These are phyloP conservation scores for Clarias macrocephalus DNA, from an alignment of 2,113 vertebrate genomes.

Conservation along the genomic window DNA sequence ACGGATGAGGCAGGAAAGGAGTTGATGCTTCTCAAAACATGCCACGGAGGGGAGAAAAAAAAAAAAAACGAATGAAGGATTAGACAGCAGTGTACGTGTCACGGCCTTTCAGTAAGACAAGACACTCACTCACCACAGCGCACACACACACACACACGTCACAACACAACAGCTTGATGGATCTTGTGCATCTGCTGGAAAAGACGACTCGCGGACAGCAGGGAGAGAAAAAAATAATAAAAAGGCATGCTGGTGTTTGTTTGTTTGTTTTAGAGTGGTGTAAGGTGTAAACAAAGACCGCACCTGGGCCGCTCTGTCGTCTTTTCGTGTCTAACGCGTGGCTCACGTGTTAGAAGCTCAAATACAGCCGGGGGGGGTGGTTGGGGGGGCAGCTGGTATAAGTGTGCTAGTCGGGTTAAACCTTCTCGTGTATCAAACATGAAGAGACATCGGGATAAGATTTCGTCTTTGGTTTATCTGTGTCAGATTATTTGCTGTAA, in stretches of 20 bases:
- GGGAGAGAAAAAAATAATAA: conserved; percentile 45
- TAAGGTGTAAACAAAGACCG: conserved; percentile 35
- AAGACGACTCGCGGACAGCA: conserved; percentile 5
- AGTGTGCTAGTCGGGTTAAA: not conserved
- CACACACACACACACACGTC: conserved; percentile 53
- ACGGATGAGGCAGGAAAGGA: conserved; percentile 76
- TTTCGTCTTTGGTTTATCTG: not conserved
- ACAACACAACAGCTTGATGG: conserved; percentile 69
- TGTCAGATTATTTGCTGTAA: not conserved
- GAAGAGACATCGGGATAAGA: not conserved
- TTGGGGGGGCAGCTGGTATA: not conserved
- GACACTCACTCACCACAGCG: conserved; percentile 68
- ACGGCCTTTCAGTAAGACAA: conserved; percentile 69
- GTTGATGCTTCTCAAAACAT: conserved; percentile 67
- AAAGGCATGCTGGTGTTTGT: conserved; percentile 49
- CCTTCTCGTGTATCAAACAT: not conserved
- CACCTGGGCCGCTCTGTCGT: not conserved
- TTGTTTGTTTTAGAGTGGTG: conserved; percentile 68
- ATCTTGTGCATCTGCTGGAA: conserved; percentile 57
- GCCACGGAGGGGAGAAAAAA: conserved; percentile 47
- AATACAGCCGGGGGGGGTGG: not conserved
- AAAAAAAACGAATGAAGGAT: conserved; percentile 57
- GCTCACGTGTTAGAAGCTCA: not conserved
- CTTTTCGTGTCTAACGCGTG: not conserved
- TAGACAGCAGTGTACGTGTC: conserved; percentile 51